Conservation (phyloP, 2,888 invertebrate genomes). For the Lordiphosa fenestrarum region DNA sequence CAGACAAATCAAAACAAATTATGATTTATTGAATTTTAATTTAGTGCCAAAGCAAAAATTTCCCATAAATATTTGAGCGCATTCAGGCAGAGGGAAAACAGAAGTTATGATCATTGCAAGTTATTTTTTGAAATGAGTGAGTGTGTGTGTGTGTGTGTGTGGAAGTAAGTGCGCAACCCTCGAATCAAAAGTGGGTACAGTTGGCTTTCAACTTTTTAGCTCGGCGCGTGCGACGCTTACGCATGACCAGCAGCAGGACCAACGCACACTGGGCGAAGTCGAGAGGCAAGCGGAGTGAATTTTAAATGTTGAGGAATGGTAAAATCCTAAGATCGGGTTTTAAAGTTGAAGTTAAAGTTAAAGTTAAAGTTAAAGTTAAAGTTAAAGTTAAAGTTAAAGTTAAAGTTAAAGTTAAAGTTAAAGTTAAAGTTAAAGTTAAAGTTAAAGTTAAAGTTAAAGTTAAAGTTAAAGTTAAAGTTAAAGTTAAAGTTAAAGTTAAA, state of each 20-base stretch:
- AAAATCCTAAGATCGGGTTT: too few species aligned
- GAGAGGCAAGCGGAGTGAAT: too few species aligned
- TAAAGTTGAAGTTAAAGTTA: too few species aligned
- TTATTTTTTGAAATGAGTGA: slow-evolving; percentile 27
- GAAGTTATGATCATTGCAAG: slow-evolving; percentile 66
- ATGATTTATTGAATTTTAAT: slow-evolving; percentile 78
- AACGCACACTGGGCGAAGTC: too few species aligned
- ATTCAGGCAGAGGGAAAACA: slow-evolving; percentile 28
- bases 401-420: too few species aligned
- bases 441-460: too few species aligned
- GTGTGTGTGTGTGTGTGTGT: slow-evolving; percentile 15
- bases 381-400: too few species aligned
- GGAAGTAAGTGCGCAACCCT: slow-evolving; percentile 31
- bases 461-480: too few species aligned
- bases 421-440: too few species aligned
- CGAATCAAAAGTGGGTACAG: slow-evolving; percentile 46
- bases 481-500: too few species aligned
- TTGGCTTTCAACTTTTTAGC: slow-evolving; percentile 59
- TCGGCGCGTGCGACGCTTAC: slow-evolving; percentile 49
- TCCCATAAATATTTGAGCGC: slow-evolving; percentile 73
- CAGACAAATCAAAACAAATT: slow-evolving; percentile 61
- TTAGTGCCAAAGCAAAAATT: slow-evolving; percentile 59
- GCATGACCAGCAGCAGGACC: slow-evolving; percentile 46
- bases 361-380: too few species aligned
- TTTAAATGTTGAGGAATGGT: too few species aligned